Percentiles rank a stretch among this genome's conserved stretches.
Conservation (phyloP, 64 coral and sea anemone species). For the Pocillopora verrucosa region DNA sequence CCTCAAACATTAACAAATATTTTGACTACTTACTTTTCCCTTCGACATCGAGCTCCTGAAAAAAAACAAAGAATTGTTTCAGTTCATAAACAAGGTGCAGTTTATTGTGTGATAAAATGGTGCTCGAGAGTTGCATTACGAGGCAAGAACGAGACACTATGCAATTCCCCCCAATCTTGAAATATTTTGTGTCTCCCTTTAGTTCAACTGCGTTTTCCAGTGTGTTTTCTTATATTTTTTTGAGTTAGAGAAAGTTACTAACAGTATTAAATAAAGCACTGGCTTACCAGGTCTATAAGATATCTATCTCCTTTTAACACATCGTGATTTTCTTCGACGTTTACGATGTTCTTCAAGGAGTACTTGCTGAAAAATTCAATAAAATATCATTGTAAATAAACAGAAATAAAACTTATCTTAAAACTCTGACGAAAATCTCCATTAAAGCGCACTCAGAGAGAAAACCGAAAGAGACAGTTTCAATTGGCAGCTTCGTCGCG, state of each 20-base stretch:
- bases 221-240: no score
- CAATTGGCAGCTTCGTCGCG: no score
- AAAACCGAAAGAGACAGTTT: no score
- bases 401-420: no score
- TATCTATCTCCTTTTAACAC: constrained; percentile 93
- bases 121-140: no score
- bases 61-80: background rate
- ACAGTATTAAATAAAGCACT: background rate
- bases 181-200: no score
- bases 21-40: constrained; percentile 31
- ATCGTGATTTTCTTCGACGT: constrained; percentile 97
- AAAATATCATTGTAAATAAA: no score
- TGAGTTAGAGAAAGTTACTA: no score
- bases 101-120: no score
- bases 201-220: no score
- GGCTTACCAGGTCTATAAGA: constrained; percentile 87
- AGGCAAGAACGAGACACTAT: no score
- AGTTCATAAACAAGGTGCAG: background rate
- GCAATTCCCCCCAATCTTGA: no score
- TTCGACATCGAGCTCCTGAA: constrained; percentile 67
- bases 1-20: background rate
- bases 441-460: background rate
- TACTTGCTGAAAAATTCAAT: constrained; percentile 54
- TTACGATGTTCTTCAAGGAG: constrained; percentile 65
- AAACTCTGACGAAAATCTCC: background rate